Conservation (phyloP, 2,113 vertebrate species). For the Aix galericulata region DNA sequence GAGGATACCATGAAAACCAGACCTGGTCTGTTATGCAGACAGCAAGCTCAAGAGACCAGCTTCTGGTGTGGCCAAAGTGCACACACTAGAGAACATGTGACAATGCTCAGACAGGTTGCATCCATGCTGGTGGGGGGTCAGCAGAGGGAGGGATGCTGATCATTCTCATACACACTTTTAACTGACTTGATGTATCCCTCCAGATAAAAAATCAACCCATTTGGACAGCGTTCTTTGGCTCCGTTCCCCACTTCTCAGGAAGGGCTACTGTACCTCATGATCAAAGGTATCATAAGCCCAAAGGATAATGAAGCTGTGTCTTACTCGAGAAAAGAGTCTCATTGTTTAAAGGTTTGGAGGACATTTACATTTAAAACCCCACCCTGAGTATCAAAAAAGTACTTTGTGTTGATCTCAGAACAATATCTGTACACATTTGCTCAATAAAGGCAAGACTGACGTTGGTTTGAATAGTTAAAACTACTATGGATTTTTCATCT, state of each 20-base stretch:
- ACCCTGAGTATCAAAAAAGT: not conserved
- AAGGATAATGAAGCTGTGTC: not conserved
- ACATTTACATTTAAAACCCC: not conserved
- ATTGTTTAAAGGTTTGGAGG: not conserved
- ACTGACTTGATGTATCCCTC: not conserved
- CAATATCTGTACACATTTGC: not conserved
- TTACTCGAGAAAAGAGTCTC: not conserved
- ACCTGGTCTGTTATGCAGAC: not conserved
- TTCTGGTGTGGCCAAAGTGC: not conserved
- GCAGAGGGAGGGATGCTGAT: not conserved
- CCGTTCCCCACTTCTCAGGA: not conserved
- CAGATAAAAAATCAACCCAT: not conserved
- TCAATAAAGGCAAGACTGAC: not conserved
- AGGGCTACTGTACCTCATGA: not conserved
- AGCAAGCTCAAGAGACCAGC: not conserved
- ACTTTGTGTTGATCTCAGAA: not conserved
- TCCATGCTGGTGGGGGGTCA: not conserved
- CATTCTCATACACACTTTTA: not conserved
- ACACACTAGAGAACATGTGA: not conserved
- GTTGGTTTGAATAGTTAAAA: not conserved
- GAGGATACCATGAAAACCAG: not conserved
- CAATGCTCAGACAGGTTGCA: not conserved
- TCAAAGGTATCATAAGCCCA: not conserved
- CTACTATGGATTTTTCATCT: not conserved
- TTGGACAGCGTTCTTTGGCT: not conserved